Percentiles rank a stretch among this genome's conserved stretches.
Evolutionary conservation across 1,140 invertebrate species (phyloP).

Genomic region (Drosophila tropicalis): DNA sequence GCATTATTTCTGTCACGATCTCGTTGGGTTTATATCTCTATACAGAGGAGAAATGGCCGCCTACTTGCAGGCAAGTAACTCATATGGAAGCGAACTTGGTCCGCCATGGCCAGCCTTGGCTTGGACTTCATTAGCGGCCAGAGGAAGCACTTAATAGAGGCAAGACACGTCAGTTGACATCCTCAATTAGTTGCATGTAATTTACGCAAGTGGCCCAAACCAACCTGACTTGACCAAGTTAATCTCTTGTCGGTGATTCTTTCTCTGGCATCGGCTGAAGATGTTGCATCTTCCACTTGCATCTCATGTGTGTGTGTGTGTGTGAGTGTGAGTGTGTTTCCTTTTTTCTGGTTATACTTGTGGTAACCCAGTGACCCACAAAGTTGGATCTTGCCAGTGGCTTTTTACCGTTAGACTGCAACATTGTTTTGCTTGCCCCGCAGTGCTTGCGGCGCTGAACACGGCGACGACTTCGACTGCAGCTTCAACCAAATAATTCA

Average conservation of each 20-base stretch:
- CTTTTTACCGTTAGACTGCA: conserved; percentile 65
- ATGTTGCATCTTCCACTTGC: conserved; percentile 34
- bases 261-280: not conserved
- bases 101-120: conserved; percentile 30
- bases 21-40: conserved; percentile 78
- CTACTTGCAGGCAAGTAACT: conserved; percentile 43
- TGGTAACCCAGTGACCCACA: conserved; percentile 77
- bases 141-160: conserved; percentile 72
- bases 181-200: conserved; percentile 78
- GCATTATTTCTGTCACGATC: conserved; percentile 81
- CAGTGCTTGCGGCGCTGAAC: conserved; percentile 30
- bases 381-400: conserved; percentile 53
- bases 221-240: conserved; percentile 34
- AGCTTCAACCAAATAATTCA: conserved; percentile 55
- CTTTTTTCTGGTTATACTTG: conserved; percentile 44
- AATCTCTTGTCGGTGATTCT: conserved; percentile 22
- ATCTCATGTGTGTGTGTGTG: not conserved
- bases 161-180: conserved; percentile 75
- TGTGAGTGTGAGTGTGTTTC: not conserved
- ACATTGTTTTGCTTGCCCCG: conserved; percentile 44
- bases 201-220: conserved; percentile 54
- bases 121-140: conserved; percentile 43
- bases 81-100: conserved; percentile 38
- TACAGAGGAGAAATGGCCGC: conserved; percentile 35
- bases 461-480: conserved; percentile 24